A percentile compares a stretch with the other conserved stretches of the same genome.
These are phyloP conservation scores for Microcebus murinus DNA, from an alignment of 2,113 vertebrate genomes.

Conservation along the genomic window DNA sequence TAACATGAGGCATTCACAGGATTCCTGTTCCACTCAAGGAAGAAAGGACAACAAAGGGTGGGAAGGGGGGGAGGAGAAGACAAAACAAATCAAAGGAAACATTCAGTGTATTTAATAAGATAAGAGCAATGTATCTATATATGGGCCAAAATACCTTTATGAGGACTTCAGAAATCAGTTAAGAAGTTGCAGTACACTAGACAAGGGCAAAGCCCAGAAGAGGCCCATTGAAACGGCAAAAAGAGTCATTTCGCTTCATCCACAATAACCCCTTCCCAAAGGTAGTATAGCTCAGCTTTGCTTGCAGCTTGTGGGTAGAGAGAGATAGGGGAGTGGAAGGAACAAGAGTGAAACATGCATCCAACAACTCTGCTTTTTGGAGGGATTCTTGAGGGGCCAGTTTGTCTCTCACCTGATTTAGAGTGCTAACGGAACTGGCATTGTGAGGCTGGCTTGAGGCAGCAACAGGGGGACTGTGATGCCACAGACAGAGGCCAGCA, in stretches of 20 bases:
- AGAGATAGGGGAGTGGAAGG: neutral
- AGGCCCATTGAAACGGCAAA: neutral
- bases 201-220: neutral
- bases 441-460: neutral
- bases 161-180: neutral
- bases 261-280: neutral
- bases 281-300: neutral
- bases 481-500: neutral
- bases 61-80: neutral
- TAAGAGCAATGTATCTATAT: neutral
- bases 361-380: neutral
- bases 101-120: neutral
- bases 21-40: neutral
- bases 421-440: neutral
- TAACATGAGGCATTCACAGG: constrained; percentile 7
- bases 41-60: neutral
- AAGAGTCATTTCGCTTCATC: neutral
- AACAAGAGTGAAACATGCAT: neutral
- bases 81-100: neutral
- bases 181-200: neutral
- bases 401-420: neutral
- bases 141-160: neutral
- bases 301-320: neutral
- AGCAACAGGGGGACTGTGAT: neutral
- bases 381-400: neutral